Evolutionary conservation across 2,797 vertebrate genomes (phyloP).

Genomic region (Neomorphus geoffroyi): DNA sequence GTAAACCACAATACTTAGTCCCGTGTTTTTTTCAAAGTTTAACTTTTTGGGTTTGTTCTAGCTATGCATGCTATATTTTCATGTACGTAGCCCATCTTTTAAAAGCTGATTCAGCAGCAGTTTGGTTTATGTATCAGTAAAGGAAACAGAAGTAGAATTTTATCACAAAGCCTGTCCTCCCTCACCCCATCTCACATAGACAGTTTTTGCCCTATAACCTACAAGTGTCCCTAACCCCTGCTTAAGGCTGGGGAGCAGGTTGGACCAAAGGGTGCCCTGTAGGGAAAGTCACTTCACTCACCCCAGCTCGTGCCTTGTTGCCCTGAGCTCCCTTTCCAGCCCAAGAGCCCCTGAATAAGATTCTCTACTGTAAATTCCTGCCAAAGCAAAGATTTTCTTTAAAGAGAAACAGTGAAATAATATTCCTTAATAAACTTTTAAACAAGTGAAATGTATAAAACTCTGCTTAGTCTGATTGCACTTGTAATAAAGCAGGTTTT

Average conservation of each 20-base stretch:
- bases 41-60: background rate
- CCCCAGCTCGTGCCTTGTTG: background rate
- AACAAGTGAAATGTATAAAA: background rate
- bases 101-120: background rate
- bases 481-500: background rate
- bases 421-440: background rate
- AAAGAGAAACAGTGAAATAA: background rate
- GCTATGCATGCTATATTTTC: background rate
- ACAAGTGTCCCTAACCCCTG: background rate
- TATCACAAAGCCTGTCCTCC: background rate
- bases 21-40: background rate
- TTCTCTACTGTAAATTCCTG: background rate
- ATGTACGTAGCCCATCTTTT: background rate
- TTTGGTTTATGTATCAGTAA: background rate
- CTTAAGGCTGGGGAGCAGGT: fast-evolving
- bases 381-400: background rate
- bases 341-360: background rate
- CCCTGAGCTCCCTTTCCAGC: background rate
- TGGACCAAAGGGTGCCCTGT: background rate
- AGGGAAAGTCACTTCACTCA: background rate
- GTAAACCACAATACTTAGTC: background rate
- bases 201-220: background rate
- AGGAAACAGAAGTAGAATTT: background rate
- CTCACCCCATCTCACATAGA: background rate
- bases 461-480: background rate